A percentile compares a stretch with the other conserved stretches of the same genome.
Evolutionary conservation across 2,888 invertebrate genomes (phyloP).

Genomic region (Cybosia mesomella): DNA sequence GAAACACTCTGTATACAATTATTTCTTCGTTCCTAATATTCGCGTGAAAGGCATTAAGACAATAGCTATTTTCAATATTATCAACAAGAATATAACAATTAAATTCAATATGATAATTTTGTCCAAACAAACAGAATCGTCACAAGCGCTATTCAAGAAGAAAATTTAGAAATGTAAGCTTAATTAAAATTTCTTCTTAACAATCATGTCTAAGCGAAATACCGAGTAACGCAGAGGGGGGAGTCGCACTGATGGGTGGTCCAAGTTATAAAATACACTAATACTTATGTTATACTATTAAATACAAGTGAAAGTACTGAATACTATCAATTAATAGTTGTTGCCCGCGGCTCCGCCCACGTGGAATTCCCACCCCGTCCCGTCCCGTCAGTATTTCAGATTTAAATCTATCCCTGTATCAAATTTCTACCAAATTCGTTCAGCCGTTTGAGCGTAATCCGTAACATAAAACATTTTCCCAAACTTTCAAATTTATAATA

Average conservation of each 20-base stretch:
- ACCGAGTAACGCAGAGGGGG: conserved; percentile 71
- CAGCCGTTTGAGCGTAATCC: no score
- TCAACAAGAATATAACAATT: conserved; percentile 20
- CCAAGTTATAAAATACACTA: conserved; percentile 43
- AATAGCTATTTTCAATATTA: neutral
- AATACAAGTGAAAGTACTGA: no score
- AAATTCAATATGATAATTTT: conserved; percentile 47
- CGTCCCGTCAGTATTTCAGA: no score
- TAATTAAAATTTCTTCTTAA: conserved; percentile 80
- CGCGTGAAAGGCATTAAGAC: neutral
- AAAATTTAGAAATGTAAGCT: conserved; percentile 75
- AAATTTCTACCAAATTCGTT: no score
- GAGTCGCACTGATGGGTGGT: conserved; percentile 51
- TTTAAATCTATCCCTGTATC: no score
- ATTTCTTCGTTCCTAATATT: neutral
- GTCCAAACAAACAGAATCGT: conserved; percentile 45
- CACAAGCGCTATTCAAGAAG: conserved; percentile 41
- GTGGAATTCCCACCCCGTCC: no score
- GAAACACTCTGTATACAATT: no score
- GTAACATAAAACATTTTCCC: no score
- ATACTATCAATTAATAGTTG: no score
- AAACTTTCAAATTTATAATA: no score
- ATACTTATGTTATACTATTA: no score
- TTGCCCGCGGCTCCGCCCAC: no score
- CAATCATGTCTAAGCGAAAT: conserved; percentile 75